phyloP scores from a whole-genome alignment of 2,888 invertebrate genomes.

The Cheilosia impressa region DNA sequence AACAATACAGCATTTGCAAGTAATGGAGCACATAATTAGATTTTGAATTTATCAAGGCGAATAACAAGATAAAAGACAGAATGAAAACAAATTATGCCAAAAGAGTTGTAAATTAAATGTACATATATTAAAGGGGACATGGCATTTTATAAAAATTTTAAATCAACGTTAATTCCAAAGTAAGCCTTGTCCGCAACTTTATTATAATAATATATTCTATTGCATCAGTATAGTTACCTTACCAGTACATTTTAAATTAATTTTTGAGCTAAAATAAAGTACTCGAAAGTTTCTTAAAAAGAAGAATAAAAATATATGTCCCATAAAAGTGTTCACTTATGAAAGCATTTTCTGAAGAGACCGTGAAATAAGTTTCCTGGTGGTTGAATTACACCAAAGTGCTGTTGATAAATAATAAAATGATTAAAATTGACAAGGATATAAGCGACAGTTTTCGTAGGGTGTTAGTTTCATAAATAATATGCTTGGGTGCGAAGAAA shows the following conservation, averaged over 20 bases:
- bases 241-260: too few relatives aligned
- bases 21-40: constrained; percentile 52
- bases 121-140: too few relatives aligned
- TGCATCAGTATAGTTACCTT: too few relatives aligned
- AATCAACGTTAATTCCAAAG: too few relatives aligned
- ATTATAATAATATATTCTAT: too few relatives aligned
- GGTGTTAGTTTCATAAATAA: neutral
- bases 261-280: too few relatives aligned
- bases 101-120: neutral
- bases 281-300: neutral
- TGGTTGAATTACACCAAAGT: constrained; percentile 5
- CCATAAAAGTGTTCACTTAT: constrained; percentile 1
- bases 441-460: neutral
- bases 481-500: neutral
- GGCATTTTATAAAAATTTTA: too few relatives aligned
- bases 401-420: constrained; percentile 11
- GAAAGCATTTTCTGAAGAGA: neutral
- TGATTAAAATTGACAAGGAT: neutral
- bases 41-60: constrained; percentile 41
- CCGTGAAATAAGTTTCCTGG: neutral
- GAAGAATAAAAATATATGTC: neutral
- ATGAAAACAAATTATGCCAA: neutral
- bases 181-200: too few relatives aligned
- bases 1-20: constrained; percentile 16
- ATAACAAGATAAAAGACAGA: constrained; percentile 3